Conservation (phyloP, 2,113 vertebrate species). For the Bettongia penicillata region DNA sequence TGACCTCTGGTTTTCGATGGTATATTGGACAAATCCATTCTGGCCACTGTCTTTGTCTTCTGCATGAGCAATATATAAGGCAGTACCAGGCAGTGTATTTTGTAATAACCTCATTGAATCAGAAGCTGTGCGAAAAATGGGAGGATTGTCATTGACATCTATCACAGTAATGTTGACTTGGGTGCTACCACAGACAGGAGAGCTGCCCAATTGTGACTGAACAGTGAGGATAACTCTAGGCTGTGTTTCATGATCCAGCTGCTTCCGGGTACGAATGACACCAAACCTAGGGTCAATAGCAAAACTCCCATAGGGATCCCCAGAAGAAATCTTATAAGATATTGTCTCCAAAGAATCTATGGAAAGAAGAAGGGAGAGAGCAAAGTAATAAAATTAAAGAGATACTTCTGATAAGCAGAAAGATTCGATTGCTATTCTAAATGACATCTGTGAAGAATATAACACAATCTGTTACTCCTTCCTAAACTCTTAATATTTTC, state of each 20-base stretch:
- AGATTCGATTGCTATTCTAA: background rate
- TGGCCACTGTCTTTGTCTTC: conserved; percentile 90
- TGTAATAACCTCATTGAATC: conserved; percentile 84
- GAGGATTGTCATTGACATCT: conserved; percentile 92
- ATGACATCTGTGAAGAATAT: conserved; percentile 24
- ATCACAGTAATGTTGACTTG: conserved; percentile 89
- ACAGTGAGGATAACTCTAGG: conserved; percentile 85
- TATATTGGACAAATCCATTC: conserved; percentile 89
- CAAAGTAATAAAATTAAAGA: background rate
- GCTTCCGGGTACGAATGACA: conserved; percentile 84
- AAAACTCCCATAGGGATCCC: conserved; percentile 88
- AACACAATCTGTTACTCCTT: conserved; percentile 13
- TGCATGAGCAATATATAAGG: conserved; percentile 91
- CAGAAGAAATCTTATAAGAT: conserved; percentile 91
- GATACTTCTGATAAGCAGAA: background rate
- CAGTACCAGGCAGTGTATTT: conserved; percentile 85
- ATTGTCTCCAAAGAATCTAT: conserved; percentile 87
- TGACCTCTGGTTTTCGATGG: conserved; percentile 76
- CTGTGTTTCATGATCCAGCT: conserved; percentile 90
- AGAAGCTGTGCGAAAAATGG: conserved; percentile 82
- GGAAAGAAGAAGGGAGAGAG: background rate
- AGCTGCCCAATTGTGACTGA: conserved; percentile 86
- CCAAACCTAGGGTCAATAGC: conserved; percentile 88
- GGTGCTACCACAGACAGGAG: conserved; percentile 86
- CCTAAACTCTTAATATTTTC: conserved; percentile 53